Conservation (phyloP, 2,888 invertebrate species). For the Microplitis manilae region DNA sequence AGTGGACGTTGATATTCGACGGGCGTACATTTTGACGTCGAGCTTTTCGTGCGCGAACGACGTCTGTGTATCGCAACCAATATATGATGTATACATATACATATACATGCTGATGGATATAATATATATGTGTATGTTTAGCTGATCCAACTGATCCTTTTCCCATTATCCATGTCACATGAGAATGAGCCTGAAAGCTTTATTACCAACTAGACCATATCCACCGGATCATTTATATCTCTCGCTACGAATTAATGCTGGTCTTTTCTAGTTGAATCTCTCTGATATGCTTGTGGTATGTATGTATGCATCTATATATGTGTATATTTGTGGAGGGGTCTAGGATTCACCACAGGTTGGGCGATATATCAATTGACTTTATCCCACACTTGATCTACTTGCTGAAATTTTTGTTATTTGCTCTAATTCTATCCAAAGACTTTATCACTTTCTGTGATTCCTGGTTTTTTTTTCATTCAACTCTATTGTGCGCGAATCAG, state of each 20-base stretch:
- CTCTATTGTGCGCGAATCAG: neutral
- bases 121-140: conserved; percentile 9
- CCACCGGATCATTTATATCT: conserved; percentile 29
- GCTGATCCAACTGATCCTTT: conserved; percentile 31
- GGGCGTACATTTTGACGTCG: conserved; percentile 51
- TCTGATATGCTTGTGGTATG: neutral
- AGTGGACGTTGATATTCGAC: conserved; percentile 59
- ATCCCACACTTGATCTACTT: neutral
- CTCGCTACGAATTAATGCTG: conserved; percentile 20
- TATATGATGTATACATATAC: conserved; percentile 27
- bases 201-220: conserved; percentile 32
- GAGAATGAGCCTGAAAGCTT: conserved; percentile 38
- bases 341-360: neutral
- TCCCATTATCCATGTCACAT: conserved; percentile 36
- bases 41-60: conserved; percentile 39
- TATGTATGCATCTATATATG: neutral
- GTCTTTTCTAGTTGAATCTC: conserved; percentile 16
- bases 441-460: no score
- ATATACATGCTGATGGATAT: conserved; percentile 2
- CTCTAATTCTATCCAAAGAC: neutral
- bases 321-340: neutral
- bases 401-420: neutral
- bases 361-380: neutral
- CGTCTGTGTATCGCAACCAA: conserved; percentile 27
- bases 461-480: neutral